A percentile compares a stretch with the other conserved stretches of the same genome.
Conservation (phyloP, 1,140 invertebrate species). For the Andricus grossulariae region DNA sequence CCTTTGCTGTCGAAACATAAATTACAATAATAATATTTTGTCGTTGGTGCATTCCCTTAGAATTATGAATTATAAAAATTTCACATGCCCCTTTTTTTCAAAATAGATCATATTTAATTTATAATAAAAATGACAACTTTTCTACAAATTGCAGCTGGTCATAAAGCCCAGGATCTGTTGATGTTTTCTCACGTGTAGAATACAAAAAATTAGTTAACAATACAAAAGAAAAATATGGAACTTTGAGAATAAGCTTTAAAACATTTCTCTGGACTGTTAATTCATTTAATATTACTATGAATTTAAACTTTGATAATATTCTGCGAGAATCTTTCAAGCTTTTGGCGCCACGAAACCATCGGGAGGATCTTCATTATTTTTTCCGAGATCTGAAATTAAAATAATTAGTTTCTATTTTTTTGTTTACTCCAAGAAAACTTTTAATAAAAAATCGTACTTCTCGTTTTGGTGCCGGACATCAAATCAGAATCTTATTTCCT, state of each 20-base stretch:
- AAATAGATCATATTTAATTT: too few species aligned
- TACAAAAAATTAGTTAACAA: too few species aligned
- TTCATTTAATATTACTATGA: constrained; percentile 45
- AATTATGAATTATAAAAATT: too few species aligned
- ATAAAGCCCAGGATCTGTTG: too few species aligned
- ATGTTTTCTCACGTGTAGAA: too few species aligned
- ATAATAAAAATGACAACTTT: too few species aligned
- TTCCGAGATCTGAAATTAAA: constrained; percentile 82
- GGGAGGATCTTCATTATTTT: constrained; percentile 89
- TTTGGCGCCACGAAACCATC: constrained; percentile 97
- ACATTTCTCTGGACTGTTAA: constrained; percentile 28
- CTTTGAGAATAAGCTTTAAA: constrained; percentile 2
- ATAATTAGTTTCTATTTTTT: constrained; percentile 31
- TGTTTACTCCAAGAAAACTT: neutral
- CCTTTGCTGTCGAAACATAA: too few species aligned
- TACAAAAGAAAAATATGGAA: neutral
- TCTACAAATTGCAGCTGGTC: too few species aligned
- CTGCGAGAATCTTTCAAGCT: constrained; percentile 93
- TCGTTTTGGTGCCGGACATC: constrained; percentile 98
- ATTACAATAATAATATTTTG: too few species aligned
- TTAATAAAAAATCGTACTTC: constrained; percentile 76
- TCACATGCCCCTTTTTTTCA: too few species aligned
- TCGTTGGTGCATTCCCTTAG: too few species aligned
- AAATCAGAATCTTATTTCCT: constrained; percentile 96
- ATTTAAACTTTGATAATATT: constrained; percentile 87